Evolutionary conservation across 2,113 vertebrate genomes (phyloP).

Genomic region (Copsychus sechellarum): DNA sequence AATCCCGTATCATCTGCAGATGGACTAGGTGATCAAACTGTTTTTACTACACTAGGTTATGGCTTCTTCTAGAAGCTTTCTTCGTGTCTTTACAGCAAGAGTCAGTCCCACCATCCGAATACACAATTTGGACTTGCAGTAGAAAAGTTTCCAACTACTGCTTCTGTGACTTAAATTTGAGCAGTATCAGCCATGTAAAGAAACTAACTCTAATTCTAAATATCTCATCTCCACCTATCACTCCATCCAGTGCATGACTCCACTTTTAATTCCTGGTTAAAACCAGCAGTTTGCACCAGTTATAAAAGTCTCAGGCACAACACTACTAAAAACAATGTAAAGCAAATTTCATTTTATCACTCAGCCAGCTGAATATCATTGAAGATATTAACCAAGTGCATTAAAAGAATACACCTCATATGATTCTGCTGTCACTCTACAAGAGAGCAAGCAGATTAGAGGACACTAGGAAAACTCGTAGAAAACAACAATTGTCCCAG

Average conservation of each 20-base stretch:
- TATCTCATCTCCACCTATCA: neutral
- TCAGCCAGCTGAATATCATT: neutral
- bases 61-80: neutral
- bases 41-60: neutral
- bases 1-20: neutral
- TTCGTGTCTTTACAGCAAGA: neutral
- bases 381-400: neutral
- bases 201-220: neutral
- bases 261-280: neutral
- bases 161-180: neutral
- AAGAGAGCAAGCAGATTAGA: neutral
- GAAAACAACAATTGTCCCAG: neutral
- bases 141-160: neutral
- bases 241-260: neutral
- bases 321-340: neutral
- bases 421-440: neutral
- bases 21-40: neutral
- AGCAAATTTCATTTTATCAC: neutral
- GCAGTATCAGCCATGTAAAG: neutral
- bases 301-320: neutral
- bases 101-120: neutral
- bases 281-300: neutral
- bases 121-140: neutral
- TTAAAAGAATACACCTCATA: neutral
- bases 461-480: neutral